Percentiles rank a stretch among this genome's conserved stretches.
Evolutionary conservation across 2,797 vertebrate genomes (phyloP).

Genomic region (Eulemur albifrons): DNA sequence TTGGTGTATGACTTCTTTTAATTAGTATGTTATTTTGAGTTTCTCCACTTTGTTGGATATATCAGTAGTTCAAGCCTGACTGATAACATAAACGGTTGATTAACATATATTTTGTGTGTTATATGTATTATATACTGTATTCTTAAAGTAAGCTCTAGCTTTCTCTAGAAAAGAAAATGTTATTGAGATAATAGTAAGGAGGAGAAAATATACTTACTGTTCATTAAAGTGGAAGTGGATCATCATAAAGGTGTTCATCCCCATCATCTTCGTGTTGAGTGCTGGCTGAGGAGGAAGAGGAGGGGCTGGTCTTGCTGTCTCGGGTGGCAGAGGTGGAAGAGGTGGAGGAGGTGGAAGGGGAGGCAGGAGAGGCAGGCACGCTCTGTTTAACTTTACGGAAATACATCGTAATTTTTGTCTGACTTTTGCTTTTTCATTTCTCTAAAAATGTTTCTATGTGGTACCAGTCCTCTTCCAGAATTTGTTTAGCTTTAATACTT

Average conservation of each 20-base stretch:
- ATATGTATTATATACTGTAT: background rate
- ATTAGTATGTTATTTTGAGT: background rate
- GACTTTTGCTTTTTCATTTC: background rate
- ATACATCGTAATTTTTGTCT: background rate
- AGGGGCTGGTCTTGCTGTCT: background rate
- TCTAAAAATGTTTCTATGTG: background rate
- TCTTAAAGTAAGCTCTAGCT: background rate
- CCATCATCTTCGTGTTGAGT: background rate
- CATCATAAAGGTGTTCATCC: background rate
- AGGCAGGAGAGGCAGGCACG: background rate
- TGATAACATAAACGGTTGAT: background rate
- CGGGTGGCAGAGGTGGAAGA: background rate
- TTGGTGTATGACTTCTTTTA: background rate
- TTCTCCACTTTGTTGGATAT: background rate
- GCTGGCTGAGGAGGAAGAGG: background rate
- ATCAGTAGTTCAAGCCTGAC: background rate
- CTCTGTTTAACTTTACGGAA: background rate
- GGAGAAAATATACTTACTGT: background rate
- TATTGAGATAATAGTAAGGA: background rate
- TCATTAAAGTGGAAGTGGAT: background rate
- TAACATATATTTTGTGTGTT: background rate
- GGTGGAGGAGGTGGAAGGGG: background rate
- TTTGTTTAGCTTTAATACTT: background rate
- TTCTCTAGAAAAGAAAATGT: background rate
- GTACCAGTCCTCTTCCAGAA: background rate